A percentile compares a stretch with the other conserved stretches of the same genome.
These are phyloP conservation scores for Bombus consobrinus DNA, from an alignment of 1,140 invertebrate genomes.

Conservation along the genomic window DNA sequence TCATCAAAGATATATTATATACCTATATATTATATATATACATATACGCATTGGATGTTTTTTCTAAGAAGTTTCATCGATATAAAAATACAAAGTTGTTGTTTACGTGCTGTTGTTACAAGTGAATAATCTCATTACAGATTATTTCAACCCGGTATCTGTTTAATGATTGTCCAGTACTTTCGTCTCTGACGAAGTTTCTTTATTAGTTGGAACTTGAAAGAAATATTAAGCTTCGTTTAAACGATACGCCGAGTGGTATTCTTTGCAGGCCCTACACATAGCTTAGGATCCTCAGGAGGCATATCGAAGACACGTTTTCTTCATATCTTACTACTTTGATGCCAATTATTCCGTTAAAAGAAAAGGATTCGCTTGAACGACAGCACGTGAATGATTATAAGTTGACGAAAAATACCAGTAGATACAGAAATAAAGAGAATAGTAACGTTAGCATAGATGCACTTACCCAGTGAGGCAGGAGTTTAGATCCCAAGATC, in stretches of 20 bases:
- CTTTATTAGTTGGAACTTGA: background rate
- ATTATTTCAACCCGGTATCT: background rate
- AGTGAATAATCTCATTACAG: background rate
- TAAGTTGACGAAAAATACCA: slow-evolving; percentile 36
- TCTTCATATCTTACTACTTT: background rate
- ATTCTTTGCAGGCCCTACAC: slow-evolving; percentile 78
- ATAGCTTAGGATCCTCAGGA: slow-evolving; percentile 71
- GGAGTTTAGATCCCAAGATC: slow-evolving; percentile 38
- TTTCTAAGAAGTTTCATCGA: slow-evolving; percentile 64
- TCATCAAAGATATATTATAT: slow-evolving; percentile 72
- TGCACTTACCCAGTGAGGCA: slow-evolving; percentile 39
- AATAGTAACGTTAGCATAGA: slow-evolving; percentile 56
- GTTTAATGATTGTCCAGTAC: background rate
- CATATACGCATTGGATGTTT: slow-evolving; percentile 71
- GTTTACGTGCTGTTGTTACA: slow-evolving; percentile 7
- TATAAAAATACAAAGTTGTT: slow-evolving; percentile 37
- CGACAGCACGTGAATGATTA: slow-evolving; percentile 31
- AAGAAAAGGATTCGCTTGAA: background rate
- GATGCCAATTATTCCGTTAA: background rate
- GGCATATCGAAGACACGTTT: slow-evolving; percentile 71
- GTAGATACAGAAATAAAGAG: slow-evolving; percentile 36
- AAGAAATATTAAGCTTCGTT: background rate
- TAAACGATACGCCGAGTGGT: slow-evolving; percentile 72
- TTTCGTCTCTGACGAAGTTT: background rate
- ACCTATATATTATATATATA: slow-evolving; percentile 73